A percentile compares a stretch with the other conserved stretches of the same genome.
phyloP scores from a whole-genome alignment of 1,140 invertebrate species.

The Papilio dardanus region DNA sequence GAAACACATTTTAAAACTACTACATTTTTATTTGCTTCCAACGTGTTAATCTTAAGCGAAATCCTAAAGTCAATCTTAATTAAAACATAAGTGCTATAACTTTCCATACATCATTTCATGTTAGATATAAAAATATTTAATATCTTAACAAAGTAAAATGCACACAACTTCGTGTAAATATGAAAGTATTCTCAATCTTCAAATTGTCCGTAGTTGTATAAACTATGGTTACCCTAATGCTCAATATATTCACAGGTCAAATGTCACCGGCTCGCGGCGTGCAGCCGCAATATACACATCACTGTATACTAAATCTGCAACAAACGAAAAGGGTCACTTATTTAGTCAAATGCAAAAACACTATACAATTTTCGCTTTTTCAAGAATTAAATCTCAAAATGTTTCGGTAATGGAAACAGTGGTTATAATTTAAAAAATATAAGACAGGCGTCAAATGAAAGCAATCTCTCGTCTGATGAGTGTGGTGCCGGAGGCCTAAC shows the following conservation, averaged over 20 bases:
- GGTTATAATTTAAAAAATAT: too few species aligned
- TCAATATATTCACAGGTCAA: constrained; percentile 74
- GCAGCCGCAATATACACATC: constrained; percentile 67
- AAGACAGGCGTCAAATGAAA: too few species aligned
- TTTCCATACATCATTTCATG: constrained; percentile 66
- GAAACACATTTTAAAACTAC: constrained; percentile 65
- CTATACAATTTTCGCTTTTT: too few species aligned
- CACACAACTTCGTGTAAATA: constrained; percentile 66
- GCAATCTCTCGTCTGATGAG: too few species aligned
- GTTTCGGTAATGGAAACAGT: too few species aligned
- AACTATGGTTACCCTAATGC: constrained; percentile 62
- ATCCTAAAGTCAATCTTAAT: constrained; percentile 74
- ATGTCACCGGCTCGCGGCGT: constrained; percentile 62
- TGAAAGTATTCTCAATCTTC: constrained; percentile 52
- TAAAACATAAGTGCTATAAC: constrained; percentile 75
- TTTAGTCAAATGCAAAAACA: too few species aligned
- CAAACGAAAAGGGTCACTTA: constrained; percentile 43
- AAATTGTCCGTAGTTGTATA: constrained; percentile 63
- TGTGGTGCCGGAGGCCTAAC: too few species aligned
- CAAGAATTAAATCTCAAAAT: too few species aligned
- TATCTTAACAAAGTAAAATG: constrained; percentile 75
- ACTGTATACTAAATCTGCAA: constrained; percentile 64
- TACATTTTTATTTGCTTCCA: constrained; percentile 79
- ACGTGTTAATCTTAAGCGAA: constrained; percentile 77
- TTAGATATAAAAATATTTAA: constrained; percentile 79